These are phyloP conservation scores for Coregonus sp. DNA, from an alignment of 2,797 vertebrate genomes.

Conservation along the genomic window DNA sequence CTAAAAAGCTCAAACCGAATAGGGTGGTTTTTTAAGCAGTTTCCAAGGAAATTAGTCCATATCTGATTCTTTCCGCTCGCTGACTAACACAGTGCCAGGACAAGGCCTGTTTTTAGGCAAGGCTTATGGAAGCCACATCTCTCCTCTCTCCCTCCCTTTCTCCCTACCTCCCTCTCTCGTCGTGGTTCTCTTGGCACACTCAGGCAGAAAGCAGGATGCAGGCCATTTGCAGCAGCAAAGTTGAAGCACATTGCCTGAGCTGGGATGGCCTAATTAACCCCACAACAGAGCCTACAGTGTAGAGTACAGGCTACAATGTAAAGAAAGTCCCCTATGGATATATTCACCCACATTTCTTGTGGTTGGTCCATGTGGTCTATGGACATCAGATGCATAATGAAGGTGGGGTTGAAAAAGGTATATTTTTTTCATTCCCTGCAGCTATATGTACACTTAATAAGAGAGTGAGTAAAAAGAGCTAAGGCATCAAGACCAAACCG, in stretches of 20 bases:
- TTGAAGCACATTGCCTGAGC: constrained; percentile 70
- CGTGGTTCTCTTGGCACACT: constrained; percentile 69
- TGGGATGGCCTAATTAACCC: constrained; percentile 64
- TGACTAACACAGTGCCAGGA: constrained; percentile 69
- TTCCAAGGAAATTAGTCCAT: constrained; percentile 61
- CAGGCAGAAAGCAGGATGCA: constrained; percentile 59
- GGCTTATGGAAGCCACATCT: constrained; percentile 59
- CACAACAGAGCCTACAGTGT: constrained; percentile 74
- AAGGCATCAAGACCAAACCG: constrained; percentile 31
- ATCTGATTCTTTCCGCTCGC: constrained; percentile 64
- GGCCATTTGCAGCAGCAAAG: constrained; percentile 69
- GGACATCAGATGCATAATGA: constrained; percentile 54
- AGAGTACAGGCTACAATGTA: constrained; percentile 53
- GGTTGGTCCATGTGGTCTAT: constrained; percentile 56
- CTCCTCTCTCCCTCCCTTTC: constrained; percentile 25
- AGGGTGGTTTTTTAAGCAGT: constrained; percentile 47
- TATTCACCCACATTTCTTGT: constrained; percentile 69
- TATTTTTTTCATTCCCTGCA: constrained; percentile 57
- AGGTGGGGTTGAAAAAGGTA: constrained; percentile 12
- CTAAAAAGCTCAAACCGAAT: not conserved
- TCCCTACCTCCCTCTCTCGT: constrained; percentile 20
- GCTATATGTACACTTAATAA: constrained; percentile 52
- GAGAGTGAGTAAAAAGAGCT: constrained; percentile 50
- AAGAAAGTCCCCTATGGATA: constrained; percentile 51
- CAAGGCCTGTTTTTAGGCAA: constrained; percentile 63